These are phyloP conservation scores for Crocallis elinguaria DNA, from an alignment of 2,888 invertebrate species.

Conservation along the genomic window DNA sequence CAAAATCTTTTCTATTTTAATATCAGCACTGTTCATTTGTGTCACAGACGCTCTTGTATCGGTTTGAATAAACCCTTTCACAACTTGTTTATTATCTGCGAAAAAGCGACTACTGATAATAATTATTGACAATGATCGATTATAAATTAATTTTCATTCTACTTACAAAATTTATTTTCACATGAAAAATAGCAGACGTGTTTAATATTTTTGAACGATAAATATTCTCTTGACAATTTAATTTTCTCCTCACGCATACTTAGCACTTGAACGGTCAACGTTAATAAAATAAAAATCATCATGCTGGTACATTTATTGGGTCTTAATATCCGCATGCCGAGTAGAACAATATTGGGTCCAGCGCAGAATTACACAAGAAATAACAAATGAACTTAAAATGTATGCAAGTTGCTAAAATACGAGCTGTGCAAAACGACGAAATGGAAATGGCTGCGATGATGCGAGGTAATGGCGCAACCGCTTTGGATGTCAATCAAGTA, in stretches of 20 bases:
- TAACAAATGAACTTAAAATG: background rate
- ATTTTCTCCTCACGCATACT: slow-evolving; percentile 26
- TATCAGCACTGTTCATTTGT: slow-evolving; percentile 30
- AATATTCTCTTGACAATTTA: slow-evolving; percentile 52
- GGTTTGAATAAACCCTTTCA: slow-evolving; percentile 25
- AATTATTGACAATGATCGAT: too few relatives aligned
- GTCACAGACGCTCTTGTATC: slow-evolving; percentile 47
- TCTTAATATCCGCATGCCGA: too few relatives aligned
- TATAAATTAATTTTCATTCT: background rate
- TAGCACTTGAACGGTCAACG: slow-evolving; percentile 3
- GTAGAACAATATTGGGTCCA: background rate
- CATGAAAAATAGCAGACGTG: slow-evolving; percentile 59
- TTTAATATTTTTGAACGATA: slow-evolving; percentile 47
- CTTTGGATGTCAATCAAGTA: slow-evolving; percentile 46
- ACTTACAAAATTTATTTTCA: slow-evolving; percentile 48
- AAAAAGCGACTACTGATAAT: background rate
- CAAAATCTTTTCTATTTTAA: slow-evolving; percentile 38
- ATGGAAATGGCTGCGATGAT: slow-evolving; percentile 17
- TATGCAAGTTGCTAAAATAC: background rate
- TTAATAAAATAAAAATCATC: slow-evolving; percentile 12
- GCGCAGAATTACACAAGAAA: background rate
- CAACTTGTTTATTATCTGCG: slow-evolving; percentile 28
- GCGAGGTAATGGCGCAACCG: slow-evolving; percentile 10
- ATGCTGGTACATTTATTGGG: slow-evolving; percentile 5
- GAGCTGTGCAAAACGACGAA: slow-evolving; percentile 6